Evolutionary conservation across 2,113 vertebrate species (phyloP), one percentile per base, ranked within the genome.

Genomic region (Aix galericulata): DNA sequence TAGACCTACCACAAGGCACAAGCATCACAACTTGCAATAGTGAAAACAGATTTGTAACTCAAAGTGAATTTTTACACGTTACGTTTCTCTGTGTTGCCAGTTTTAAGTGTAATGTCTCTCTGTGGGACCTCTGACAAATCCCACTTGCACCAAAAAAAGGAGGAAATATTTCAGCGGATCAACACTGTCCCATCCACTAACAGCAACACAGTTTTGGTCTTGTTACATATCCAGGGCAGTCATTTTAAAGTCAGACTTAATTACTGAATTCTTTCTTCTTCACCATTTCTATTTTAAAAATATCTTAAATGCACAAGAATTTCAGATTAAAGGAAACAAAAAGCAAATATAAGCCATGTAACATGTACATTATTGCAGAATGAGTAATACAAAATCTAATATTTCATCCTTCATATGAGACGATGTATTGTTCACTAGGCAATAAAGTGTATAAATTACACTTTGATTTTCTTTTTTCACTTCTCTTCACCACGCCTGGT

Each of bases 371-470:
- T 91, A 83, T 12, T 83, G 85, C 36, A 83, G 58, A 94, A 85
- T 0, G 0, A 91, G 75, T 59, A 93, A 78, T 46, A 78, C 21
- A 77, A 91, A 95, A 95, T 87, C 82, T 92, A 95, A 16, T 77
- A 95, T 81, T 95, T 95, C 75, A 88, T 69, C 48, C 75, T 91
- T 93, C 92, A 74, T 0, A 0, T 59, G 69, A 93, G 89, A 76
- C 48, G 36, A 55, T 40, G 38, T 64, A 62, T 94, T 88, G 89
- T 87, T 96, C 94, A 74, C 82, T 95, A 0, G 2, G 80, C 72
- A 95, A 84, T 92, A 91, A 93, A 92, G 55, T 38, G 22, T 83
- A 90, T 84, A 96, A 96, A 93, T 91, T 96, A 95, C 74, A 91
- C 77, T 95, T 95, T 93, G 91, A 95, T 95, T 96, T 94, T 93